phyloP scores from a whole-genome alignment of 2,888 invertebrate species.

The Xylophagus ater region DNA sequence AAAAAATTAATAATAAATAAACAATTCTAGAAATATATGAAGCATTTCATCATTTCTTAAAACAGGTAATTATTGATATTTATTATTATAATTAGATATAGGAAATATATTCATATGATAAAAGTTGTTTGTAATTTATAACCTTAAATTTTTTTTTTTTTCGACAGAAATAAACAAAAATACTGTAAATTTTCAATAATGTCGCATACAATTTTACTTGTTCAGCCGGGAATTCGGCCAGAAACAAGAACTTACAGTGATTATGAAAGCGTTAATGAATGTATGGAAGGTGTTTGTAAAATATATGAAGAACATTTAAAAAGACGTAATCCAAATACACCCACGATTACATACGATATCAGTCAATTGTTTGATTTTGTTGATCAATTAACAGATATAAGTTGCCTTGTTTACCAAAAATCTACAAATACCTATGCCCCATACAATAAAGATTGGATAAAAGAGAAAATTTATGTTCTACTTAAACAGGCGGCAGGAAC shows the following conservation, averaged over 20 bases:
- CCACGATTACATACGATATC: conserved; percentile 97
- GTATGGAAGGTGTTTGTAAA: conserved; percentile 98
- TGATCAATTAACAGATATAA: conserved; percentile 89
- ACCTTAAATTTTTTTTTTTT: not conserved
- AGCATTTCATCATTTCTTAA: no score
- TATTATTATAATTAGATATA: no score
- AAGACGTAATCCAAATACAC: conserved; percentile 85
- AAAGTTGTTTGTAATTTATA: no score
- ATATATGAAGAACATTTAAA: conserved; percentile 98
- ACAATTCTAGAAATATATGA: no score
- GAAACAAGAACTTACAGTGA: conserved; percentile 97
- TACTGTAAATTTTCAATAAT: no score
- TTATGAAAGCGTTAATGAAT: conserved; percentile 95
- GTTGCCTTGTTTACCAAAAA: conserved; percentile 93
- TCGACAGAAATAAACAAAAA: no score
- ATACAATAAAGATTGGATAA: conserved; percentile 99
- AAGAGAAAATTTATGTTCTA: conserved; percentile 94
- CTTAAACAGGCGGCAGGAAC: conserved; percentile 78
- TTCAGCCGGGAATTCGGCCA: conserved; percentile 87
- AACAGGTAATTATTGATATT: no score
- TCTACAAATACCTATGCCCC: conserved; percentile 93
- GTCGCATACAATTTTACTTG: conserved; percentile 95
- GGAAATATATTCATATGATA: no score
- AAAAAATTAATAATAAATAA: no score
- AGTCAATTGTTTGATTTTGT: conserved; percentile 97